A percentile compares a stretch with the other conserved stretches of the same genome.
Evolutionary conservation across 2,113 vertebrate species (phyloP).

Genomic region (Cairina moschata): DNA sequence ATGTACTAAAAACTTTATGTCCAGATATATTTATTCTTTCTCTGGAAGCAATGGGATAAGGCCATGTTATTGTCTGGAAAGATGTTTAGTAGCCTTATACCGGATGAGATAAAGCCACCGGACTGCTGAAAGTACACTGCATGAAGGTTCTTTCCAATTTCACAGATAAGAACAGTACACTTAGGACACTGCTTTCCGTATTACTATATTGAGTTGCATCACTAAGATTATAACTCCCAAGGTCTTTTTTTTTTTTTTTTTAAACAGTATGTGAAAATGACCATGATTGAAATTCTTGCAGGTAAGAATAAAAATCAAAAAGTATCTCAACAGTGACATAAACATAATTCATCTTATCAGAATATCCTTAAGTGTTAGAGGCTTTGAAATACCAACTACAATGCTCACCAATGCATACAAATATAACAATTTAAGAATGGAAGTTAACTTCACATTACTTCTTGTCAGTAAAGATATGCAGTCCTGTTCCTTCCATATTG

Average conservation of each 20-base stretch:
- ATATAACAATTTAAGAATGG: not conserved
- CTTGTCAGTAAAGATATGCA: not conserved
- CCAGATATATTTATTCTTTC: not conserved
- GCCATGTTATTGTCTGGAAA: fast-evolving
- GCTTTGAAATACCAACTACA: not conserved
- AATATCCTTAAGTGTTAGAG: not conserved
- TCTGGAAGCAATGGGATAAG: not conserved
- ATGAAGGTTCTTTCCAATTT: not conserved
- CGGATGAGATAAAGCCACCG: not conserved
- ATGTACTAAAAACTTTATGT: not conserved
- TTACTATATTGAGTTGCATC: not conserved
- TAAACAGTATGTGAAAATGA: not conserved
- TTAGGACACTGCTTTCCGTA: not conserved
- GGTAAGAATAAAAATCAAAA: not conserved
- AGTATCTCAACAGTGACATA: not conserved
- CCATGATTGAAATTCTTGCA: not conserved
- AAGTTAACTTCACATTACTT: not conserved
- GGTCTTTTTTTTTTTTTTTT: not conserved
- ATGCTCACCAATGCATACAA: not conserved
- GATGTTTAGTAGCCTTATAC: not conserved
- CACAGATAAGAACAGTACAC: not conserved
- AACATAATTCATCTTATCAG: not conserved
- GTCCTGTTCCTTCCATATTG: not conserved
- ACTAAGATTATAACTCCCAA: not conserved
- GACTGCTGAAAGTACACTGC: not conserved